Percentiles rank a stretch among this genome's conserved stretches.
Evolutionary conservation across 2,888 invertebrate genomes (phyloP).

Genomic region (Drosophila anceps): DNA sequence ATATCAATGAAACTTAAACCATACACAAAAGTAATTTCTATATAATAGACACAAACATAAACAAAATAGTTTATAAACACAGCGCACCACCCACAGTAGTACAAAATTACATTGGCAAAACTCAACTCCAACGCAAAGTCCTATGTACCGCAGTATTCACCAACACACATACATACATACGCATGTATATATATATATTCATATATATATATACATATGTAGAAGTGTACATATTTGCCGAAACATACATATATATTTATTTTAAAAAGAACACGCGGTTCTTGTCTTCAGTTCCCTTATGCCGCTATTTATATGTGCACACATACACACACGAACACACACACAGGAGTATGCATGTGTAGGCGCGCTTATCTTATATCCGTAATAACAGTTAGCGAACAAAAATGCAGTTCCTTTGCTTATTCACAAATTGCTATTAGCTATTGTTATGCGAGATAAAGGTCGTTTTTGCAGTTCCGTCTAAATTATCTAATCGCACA

Average conservation of each 20-base stretch:
- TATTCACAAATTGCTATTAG: slow-evolving; percentile 27
- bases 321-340: neutral
- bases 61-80: slow-evolving; percentile 7
- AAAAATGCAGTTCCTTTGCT: slow-evolving; percentile 23
- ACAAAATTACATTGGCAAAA: neutral
- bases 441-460: slow-evolving; percentile 31
- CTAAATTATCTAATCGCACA: slow-evolving; percentile 69
- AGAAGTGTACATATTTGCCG: slow-evolving; percentile 9
- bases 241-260: neutral
- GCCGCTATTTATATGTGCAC: slow-evolving; percentile 14
- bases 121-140: neutral
- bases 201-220: neutral
- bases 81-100: neutral
- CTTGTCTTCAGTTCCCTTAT: slow-evolving; percentile 11
- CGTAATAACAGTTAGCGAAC: slow-evolving; percentile 24
- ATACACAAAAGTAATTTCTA: neutral
- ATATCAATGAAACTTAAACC: slow-evolving; percentile 4
- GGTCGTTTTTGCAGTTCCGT: slow-evolving; percentile 25
- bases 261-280: slow-evolving; percentile 27
- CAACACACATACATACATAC: neutral
- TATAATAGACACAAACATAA: neutral
- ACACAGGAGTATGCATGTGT: slow-evolving; percentile 12
- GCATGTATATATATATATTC: neutral
- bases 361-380: slow-evolving; percentile 12
- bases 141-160: neutral